A percentile compares a stretch with the other conserved stretches of the same genome.
Evolutionary conservation across 1,140 invertebrate species (phyloP).

Genomic region (Epicauta chinensis): DNA sequence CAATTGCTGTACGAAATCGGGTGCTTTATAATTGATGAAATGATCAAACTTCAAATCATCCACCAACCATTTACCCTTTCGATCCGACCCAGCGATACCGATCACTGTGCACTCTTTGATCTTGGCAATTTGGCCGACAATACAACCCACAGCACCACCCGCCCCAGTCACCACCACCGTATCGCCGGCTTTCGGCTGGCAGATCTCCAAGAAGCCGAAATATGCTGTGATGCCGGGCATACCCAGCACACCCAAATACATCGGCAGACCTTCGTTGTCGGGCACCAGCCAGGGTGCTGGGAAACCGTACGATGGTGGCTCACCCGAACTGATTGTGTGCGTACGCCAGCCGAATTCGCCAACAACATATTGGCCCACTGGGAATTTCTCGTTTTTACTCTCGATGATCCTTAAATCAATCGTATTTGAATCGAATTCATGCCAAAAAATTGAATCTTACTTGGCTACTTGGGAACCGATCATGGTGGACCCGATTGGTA

Average conservation of each 20-base stretch:
- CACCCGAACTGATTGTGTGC: conserved; percentile 43
- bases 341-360: conserved; percentile 51
- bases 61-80: conserved; percentile 58
- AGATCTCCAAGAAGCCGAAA: conserved; percentile 60
- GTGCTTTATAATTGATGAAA: conserved; percentile 63
- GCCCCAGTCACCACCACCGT: conserved; percentile 57
- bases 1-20: conserved; percentile 47
- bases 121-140: conserved; percentile 68
- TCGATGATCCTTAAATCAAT: conserved; percentile 50
- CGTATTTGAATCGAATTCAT: conserved; percentile 18
- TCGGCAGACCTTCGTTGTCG: conserved; percentile 10
- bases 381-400: conserved; percentile 52
- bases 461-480: conserved; percentile 55
- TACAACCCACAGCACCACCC: conserved; percentile 59
- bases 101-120: conserved; percentile 61
- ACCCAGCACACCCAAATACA: conserved; percentile 45
- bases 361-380: conserved; percentile 46
- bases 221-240: conserved; percentile 61
- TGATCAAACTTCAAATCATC: conserved; percentile 56
- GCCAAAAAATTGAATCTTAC: conserved; percentile 39
- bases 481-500: conserved; percentile 50
- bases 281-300: not conserved
- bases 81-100: conserved; percentile 61
- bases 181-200: conserved; percentile 57
- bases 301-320: not conserved